Evolutionary conservation across 2,113 vertebrate genomes (phyloP).

Genomic region (Mobula hypostoma): DNA sequence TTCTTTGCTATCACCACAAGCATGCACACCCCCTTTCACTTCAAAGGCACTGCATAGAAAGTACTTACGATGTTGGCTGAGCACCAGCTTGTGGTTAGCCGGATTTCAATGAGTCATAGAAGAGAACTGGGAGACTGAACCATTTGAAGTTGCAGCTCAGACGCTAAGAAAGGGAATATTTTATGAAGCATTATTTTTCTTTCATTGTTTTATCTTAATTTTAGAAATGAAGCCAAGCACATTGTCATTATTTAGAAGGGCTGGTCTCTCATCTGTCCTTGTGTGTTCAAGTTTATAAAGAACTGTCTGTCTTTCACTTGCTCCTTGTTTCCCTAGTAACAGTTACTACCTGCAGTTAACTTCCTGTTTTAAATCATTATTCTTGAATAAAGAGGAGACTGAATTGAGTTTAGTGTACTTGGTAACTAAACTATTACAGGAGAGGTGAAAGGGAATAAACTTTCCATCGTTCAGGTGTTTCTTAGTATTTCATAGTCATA

Average conservation of each 20-base stretch:
- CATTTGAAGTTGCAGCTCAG: conserved; percentile 23
- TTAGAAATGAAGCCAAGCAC: conserved; percentile 10
- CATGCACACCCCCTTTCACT: conserved; percentile 83
- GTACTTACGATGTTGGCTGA: conserved; percentile 86
- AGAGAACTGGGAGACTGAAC: conserved; percentile 1
- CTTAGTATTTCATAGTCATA: too few relatives aligned
- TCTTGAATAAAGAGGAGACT: neutral
- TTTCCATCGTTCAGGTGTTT: neutral
- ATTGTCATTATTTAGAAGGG: conserved; percentile 1
- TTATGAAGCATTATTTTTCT: neutral
- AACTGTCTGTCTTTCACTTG: neutral
- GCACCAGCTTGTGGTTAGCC: conserved; percentile 77
- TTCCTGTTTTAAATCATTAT: conserved; percentile 8
- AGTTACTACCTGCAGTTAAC: conserved; percentile 27
- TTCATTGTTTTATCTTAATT: conserved; percentile 20
- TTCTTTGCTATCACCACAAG: conserved; percentile 81
- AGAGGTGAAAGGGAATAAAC: neutral
- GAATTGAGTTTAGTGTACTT: neutral
- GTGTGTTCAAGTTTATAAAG: neutral
- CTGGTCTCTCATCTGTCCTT: neutral
- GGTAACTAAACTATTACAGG: neutral
- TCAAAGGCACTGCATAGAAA: conserved; percentile 77
- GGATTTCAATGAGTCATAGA: conserved; percentile 28
- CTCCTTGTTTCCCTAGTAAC: conserved; percentile 26
- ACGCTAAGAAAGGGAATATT: conserved; percentile 2